phyloP scores from a whole-genome alignment of 2,797 vertebrate species.

The Poeciliopsis gracilis region DNA sequence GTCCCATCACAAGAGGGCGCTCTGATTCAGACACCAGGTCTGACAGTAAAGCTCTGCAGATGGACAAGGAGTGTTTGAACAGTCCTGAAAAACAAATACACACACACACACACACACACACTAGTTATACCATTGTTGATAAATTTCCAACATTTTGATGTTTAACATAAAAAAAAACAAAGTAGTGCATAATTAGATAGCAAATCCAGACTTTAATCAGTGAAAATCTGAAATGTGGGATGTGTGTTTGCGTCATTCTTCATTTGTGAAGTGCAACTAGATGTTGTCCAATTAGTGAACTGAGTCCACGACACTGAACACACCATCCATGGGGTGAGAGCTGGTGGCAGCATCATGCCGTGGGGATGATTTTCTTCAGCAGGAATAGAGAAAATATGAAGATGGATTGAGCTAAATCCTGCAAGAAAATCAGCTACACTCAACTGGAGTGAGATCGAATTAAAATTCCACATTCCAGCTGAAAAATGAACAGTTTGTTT shows the following conservation, averaged over 20 bases:
- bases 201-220: neutral
- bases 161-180: neutral
- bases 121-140: neutral
- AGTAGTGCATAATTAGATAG: neutral
- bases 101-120: neutral
- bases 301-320: neutral
- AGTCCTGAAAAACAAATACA: slow-evolving; percentile 81
- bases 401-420: neutral
- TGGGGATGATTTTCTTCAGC: neutral
- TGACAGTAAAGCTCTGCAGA: slow-evolving; percentile 94
- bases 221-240: neutral
- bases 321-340: neutral
- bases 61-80: slow-evolving; percentile 96
- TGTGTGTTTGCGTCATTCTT: neutral
- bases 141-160: neutral
- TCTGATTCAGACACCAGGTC: slow-evolving; percentile 91
- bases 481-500: neutral
- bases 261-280: neutral
- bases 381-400: neutral
- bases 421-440: neutral
- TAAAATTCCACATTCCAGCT: neutral
- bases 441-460: neutral
- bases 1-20: slow-evolving; percentile 91
- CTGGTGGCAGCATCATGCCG: neutral
- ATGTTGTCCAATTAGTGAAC: neutral